Percentiles rank a stretch among this genome's conserved stretches.
These are phyloP conservation scores for Spodoptera exigua DNA, from an alignment of 2,888 invertebrate genomes.

Conservation along the genomic window DNA sequence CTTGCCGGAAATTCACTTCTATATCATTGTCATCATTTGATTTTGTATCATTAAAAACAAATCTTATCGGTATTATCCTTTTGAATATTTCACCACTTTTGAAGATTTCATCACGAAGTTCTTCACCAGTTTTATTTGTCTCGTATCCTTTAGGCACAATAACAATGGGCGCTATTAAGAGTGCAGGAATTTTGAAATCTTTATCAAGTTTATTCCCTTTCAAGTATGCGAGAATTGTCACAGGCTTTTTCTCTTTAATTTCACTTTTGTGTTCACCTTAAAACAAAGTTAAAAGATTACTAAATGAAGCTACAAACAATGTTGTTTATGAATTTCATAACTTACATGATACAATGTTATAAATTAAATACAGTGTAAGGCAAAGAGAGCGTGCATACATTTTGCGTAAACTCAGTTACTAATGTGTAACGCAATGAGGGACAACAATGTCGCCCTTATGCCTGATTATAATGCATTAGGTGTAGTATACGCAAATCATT, in stretches of 20 bases:
- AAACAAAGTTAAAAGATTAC: constrained; percentile 26
- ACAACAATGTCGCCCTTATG: constrained; percentile 20
- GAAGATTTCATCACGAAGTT: neutral
- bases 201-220: constrained; percentile 11
- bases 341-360: constrained; percentile 40
- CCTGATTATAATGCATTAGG: constrained; percentile 10
- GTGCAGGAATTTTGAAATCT: constrained; percentile 28
- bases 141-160: constrained; percentile 26
- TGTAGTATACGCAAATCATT: constrained; percentile 43
- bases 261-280: constrained; percentile 42
- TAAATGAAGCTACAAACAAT: neutral
- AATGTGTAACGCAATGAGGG: constrained; percentile 28
- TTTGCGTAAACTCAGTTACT: constrained; percentile 67
- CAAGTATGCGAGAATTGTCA: constrained; percentile 23
- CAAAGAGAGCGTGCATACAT: constrained; percentile 69
- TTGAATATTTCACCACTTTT: neutral
- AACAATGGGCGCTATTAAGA: constrained; percentile 45
- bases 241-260: constrained; percentile 2
- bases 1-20: constrained; percentile 60
- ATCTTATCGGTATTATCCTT: constrained; percentile 8
- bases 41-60: constrained; percentile 12
- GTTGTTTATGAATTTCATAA: neutral
- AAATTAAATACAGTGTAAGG: constrained; percentile 31
- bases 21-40: constrained; percentile 48
- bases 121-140: neutral